These are phyloP conservation scores for Papilio glaucus DNA, from an alignment of 1,140 invertebrate species.

Conservation along the genomic window DNA sequence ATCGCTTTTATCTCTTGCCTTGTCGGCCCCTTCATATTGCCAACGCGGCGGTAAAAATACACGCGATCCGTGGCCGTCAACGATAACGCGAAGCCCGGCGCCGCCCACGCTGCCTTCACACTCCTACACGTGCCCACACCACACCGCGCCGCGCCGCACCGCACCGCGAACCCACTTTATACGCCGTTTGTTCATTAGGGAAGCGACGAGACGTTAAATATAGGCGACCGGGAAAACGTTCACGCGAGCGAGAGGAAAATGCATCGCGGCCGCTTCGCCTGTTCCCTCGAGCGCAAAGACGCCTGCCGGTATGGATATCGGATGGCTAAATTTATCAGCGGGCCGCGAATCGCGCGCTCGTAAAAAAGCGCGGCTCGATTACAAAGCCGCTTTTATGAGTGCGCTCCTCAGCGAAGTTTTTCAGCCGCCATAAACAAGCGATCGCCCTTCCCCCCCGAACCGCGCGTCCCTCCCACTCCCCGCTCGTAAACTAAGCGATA, in stretches of 20 bases:
- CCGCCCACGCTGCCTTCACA: slow-evolving; percentile 48
- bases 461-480: slow-evolving; percentile 46
- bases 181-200: slow-evolving; percentile 51
- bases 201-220: slow-evolving; percentile 49
- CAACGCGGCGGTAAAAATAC: slow-evolving; percentile 64
- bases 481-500: slow-evolving; percentile 81
- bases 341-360: slow-evolving; percentile 68
- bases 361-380: slow-evolving; percentile 77
- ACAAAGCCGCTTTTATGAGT: slow-evolving; percentile 72
- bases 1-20: slow-evolving; percentile 5
- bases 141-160: neutral
- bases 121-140: slow-evolving; percentile 37
- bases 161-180: neutral
- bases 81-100: slow-evolving; percentile 50
- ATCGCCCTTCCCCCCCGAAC: slow-evolving; percentile 57
- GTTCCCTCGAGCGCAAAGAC: slow-evolving; percentile 28
- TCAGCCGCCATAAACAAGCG: slow-evolving; percentile 78
- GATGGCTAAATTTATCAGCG: slow-evolving; percentile 71
- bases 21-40: slow-evolving; percentile 45
- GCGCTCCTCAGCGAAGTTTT: slow-evolving; percentile 69
- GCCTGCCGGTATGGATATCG: slow-evolving; percentile 60
- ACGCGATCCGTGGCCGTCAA: slow-evolving; percentile 57
- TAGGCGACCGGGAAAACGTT: slow-evolving; percentile 46
- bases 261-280: slow-evolving; percentile 43
- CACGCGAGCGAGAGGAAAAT: slow-evolving; percentile 46